phyloP scores from a whole-genome alignment of 53 echinoderm and acorn worm genomes.

The Luidia sarsii region DNA sequence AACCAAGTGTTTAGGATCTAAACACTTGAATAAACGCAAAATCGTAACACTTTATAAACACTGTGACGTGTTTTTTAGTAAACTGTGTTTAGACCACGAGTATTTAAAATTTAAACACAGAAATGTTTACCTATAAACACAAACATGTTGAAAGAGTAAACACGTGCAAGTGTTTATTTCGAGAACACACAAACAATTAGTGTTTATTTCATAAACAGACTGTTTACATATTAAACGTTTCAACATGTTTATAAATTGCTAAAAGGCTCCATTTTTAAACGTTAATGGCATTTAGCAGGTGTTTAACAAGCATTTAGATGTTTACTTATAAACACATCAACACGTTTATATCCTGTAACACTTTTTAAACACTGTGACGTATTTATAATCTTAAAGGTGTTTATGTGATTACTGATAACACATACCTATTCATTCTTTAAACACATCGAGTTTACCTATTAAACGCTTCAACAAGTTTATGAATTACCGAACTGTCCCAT shows the following conservation, averaged over 20 bases:
- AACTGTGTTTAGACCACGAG: background rate
- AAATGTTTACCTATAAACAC: background rate
- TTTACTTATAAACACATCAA: background rate
- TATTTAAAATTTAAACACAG: background rate
- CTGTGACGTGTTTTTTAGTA: constrained; percentile 5
- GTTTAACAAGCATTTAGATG: background rate
- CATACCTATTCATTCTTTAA: too few relatives aligned
- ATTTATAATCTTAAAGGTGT: constrained; percentile 4
- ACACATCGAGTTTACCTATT: too few relatives aligned
- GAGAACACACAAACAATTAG: too few relatives aligned
- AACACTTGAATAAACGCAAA: background rate
- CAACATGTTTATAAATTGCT: too few relatives aligned
- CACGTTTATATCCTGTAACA: background rate
- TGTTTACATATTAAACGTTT: constrained; percentile 2
- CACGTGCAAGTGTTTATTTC: background rate
- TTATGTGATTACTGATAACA: too few relatives aligned
- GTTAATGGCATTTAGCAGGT: too few relatives aligned
- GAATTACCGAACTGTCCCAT: too few relatives aligned
- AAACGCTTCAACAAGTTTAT: too few relatives aligned
- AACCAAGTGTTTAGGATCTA: constrained; percentile 9
- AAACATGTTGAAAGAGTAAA: too few relatives aligned
- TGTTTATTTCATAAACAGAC: background rate
- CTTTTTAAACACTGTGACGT: constrained; percentile 8
- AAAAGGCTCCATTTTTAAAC: too few relatives aligned
- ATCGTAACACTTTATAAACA: constrained; percentile 13